Evolutionary conservation across 2,888 invertebrate species (phyloP).

Genomic region (Diarsia dahlii): DNA sequence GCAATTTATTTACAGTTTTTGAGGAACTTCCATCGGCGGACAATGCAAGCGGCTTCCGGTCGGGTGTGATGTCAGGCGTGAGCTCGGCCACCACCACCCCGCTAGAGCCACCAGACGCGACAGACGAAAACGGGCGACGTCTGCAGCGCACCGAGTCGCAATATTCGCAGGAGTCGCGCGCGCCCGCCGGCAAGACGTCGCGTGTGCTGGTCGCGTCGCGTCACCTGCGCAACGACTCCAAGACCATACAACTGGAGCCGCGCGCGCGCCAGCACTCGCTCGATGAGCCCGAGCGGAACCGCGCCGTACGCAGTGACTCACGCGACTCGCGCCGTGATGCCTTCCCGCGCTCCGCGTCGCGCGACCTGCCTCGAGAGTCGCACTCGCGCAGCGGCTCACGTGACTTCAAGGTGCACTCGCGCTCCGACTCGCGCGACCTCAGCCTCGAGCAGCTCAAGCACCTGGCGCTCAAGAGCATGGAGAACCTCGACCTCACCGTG

Average conservation of each 20-base stretch:
- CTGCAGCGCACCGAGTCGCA: slow-evolving; percentile 87
- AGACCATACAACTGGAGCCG: slow-evolving; percentile 92
- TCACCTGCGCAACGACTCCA: slow-evolving; percentile 92
- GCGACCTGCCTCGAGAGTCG: slow-evolving; percentile 64
- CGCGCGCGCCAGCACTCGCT: slow-evolving; percentile 86
- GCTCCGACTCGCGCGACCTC: slow-evolving; percentile 88
- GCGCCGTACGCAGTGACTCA: slow-evolving; percentile 72
- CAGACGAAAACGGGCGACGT: slow-evolving; percentile 63
- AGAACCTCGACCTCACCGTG: slow-evolving; percentile 84
- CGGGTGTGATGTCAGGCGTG: slow-evolving; percentile 82
- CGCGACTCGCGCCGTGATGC: slow-evolving; percentile 71
- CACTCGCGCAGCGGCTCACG: slow-evolving; percentile 77
- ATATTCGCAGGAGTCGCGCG: slow-evolving; percentile 81
- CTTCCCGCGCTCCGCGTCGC: slow-evolving; percentile 75
- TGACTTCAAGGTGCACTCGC: slow-evolving; percentile 86
- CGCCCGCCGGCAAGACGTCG: slow-evolving; percentile 74
- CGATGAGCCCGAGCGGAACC: slow-evolving; percentile 78
- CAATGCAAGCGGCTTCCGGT: slow-evolving; percentile 87
- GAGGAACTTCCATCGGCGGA: slow-evolving; percentile 93
- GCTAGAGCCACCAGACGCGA: slow-evolving; percentile 72
- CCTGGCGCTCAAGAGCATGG: slow-evolving; percentile 87
- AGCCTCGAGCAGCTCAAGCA: slow-evolving; percentile 87
- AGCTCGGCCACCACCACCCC: slow-evolving; percentile 85
- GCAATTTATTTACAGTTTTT: slow-evolving; percentile 90
- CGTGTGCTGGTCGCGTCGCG: slow-evolving; percentile 89